Conservation (phyloP, 2,888 invertebrate species). For the Plebejus argus region DNA sequence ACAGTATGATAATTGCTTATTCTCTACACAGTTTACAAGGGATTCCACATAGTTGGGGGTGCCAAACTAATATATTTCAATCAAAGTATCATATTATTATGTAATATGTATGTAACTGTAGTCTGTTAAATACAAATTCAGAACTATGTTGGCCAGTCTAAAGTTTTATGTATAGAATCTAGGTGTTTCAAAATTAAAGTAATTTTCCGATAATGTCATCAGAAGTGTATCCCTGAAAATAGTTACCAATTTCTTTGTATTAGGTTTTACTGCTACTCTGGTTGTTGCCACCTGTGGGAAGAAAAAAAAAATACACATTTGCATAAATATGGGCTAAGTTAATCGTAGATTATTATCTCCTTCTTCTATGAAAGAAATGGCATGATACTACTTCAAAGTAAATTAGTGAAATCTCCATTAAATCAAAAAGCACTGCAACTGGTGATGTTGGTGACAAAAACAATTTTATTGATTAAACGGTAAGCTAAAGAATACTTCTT, state of each 20-base stretch:
- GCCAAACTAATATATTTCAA: constrained; percentile 43
- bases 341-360: too few relatives aligned
- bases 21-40: constrained; percentile 50
- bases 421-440: too few relatives aligned
- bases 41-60: constrained; percentile 58
- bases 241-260: constrained; percentile 78
- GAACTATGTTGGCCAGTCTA: constrained; percentile 30
- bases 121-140: constrained; percentile 9
- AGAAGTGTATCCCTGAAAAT: constrained; percentile 76
- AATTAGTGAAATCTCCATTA: too few relatives aligned
- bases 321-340: too few relatives aligned
- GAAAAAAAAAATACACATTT: constrained; percentile 66
- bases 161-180: constrained; percentile 33
- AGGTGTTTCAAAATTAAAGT: constrained; percentile 1
- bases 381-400: too few relatives aligned
- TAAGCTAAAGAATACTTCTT: too few relatives aligned
- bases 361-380: too few relatives aligned
- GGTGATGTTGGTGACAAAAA: too few relatives aligned
- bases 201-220: constrained; percentile 36
- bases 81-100: not conserved
- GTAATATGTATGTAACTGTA: constrained; percentile 13
- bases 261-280: constrained; percentile 77
- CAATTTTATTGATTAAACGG: too few relatives aligned
- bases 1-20: not conserved
- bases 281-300: constrained; percentile 75